Evolutionary conservation across 2,888 invertebrate species (phyloP).

Genomic region (Phortica okadai): DNA sequence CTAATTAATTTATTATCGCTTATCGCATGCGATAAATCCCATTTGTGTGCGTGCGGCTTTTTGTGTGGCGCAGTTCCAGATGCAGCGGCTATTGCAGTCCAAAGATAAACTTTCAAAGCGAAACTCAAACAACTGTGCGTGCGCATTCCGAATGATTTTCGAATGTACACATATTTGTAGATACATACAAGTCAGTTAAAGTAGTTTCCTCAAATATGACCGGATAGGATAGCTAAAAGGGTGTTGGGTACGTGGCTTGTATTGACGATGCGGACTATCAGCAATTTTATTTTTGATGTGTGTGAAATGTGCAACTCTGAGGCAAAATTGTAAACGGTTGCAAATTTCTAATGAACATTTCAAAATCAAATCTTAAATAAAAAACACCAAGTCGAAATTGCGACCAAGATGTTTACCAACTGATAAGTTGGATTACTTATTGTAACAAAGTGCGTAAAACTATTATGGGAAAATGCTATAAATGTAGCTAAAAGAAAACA

Average conservation of each 20-base stretch:
- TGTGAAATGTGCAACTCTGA: neutral
- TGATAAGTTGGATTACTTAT: slow-evolving; percentile 9
- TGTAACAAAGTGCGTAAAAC: neutral
- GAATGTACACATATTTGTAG: neutral
- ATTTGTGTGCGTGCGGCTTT: slow-evolving; percentile 26
- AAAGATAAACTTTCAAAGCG: neutral
- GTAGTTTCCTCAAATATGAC: neutral
- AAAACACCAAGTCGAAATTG: neutral
- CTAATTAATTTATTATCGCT: slow-evolving; percentile 77
- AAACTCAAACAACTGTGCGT: neutral
- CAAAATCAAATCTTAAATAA: neutral
- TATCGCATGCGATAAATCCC: slow-evolving; percentile 74
- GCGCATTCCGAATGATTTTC: neutral
- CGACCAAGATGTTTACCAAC: neutral
- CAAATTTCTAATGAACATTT: too few relatives aligned
- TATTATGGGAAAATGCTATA: slow-evolving; percentile 47
- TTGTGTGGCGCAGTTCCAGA: slow-evolving; percentile 1
- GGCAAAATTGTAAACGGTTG: neutral
- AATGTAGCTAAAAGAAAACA: slow-evolving; percentile 52
- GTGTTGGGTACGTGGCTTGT: too few relatives aligned
- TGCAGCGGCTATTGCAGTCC: neutral
- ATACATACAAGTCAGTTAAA: neutral
- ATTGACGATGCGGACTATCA: neutral
- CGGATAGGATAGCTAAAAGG: too few relatives aligned
- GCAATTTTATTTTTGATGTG: neutral